Evolutionary conservation across 2,113 vertebrate species (phyloP), one percentile per base, ranked within the genome.

Genomic region (Xerus inauris): DNA sequence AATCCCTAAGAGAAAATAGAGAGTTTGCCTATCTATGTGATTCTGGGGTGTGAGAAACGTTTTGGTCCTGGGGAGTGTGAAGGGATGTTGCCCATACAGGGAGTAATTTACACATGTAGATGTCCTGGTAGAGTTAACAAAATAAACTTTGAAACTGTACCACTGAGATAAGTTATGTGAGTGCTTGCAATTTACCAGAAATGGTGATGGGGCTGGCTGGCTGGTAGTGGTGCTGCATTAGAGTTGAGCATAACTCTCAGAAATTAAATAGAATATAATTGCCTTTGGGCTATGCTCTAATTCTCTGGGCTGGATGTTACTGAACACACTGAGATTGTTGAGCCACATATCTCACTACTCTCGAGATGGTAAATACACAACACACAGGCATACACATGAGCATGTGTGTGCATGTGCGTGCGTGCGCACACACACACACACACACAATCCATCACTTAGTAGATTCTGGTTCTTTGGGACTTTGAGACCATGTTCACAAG

Each of bases 121-220:
- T 45, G 35, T 54, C 19, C 17, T 62, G 40, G 19, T 71, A 32
- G 10, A 19, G 13, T 13, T 30, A 49, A 73, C 64, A 64, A 72
- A 65, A 65, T 42, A 8, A 65, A 19, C 72, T 85, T 26, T 82
- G 67, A 57, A 38, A 51, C 65, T 65, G 12, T 2, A 22, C 32
- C 57, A 42, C 24, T 89, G 47, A 62, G 47, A 26, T 47, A 65
- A 77, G 7, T 65, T 47, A 62, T 73, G 11, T 17, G 6, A 77
- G 1, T 35, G 1, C 3, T 49, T 82, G 17, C 19, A 90, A 20
- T 40, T 92, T 72, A 12, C 40, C n/a, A n/a, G 24, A 10, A 42
- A 49, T 13, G 6, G 9, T 17, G n/a, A 47, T 30, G 0, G 8
- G 3, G 1, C 0, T 24, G 3, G 1, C 0, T 24, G 3, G 1